Percentiles rank a stretch among this genome's conserved stretches.
Evolutionary conservation across 1,140 invertebrate genomes (phyloP).

Genomic region (Neotoxoptera formosana): DNA sequence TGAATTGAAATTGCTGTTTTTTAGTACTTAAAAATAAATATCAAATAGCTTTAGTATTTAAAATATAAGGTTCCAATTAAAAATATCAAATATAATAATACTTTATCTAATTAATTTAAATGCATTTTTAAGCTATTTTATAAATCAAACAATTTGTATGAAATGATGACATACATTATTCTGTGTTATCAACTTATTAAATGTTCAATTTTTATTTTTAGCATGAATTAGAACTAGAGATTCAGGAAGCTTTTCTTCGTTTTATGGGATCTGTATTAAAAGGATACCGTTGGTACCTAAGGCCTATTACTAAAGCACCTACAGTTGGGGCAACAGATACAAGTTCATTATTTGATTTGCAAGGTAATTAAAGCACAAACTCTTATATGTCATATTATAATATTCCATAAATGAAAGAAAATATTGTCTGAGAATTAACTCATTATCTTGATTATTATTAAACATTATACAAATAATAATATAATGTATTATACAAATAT

Average conservation of each 20-base stretch:
- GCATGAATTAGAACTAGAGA: conserved; percentile 87
- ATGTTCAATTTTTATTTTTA: conserved; percentile 63
- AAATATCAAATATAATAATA: too few species aligned
- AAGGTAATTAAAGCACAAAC: conserved; percentile 72
- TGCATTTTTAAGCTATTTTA: too few species aligned
- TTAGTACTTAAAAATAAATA: not conserved
- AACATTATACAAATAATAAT: too few species aligned
- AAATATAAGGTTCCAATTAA: not conserved
- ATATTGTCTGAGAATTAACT: not conserved
- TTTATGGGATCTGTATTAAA: conserved; percentile 95
- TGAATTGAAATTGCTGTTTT: not conserved
- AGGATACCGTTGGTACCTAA: conserved; percentile 88
- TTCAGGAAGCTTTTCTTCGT: conserved; percentile 95
- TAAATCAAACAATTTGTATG: too few species aligned
- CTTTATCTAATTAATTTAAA: too few species aligned
- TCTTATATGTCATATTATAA: not conserved
- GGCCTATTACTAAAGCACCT: conserved; percentile 94
- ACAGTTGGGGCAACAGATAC: conserved; percentile 94
- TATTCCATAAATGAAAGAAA: not conserved
- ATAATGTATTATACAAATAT: not conserved
- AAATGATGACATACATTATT: too few species aligned
- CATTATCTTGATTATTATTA: not conserved
- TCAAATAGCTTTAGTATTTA: not conserved
- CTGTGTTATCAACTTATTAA: too few species aligned
- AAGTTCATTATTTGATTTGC: conserved; percentile 92